phyloP scores from a whole-genome alignment of 1,140 invertebrate genomes.

The Leptoteleia sp. region DNA sequence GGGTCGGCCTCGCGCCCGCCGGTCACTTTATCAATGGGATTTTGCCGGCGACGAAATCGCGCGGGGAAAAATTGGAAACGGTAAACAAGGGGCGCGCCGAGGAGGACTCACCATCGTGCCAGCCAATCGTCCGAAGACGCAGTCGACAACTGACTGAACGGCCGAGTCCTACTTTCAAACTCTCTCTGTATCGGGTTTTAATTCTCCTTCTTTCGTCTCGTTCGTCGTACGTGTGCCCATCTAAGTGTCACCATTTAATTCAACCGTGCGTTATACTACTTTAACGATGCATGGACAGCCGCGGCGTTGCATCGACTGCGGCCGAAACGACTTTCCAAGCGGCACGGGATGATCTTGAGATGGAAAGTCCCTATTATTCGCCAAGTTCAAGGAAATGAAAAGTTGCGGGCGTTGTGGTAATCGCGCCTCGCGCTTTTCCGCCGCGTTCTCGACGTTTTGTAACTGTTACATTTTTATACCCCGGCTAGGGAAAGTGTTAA shows the following conservation, averaged over 20 bases:
- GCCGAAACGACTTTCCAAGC: constrained; percentile 58
- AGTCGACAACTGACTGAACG: constrained; percentile 79
- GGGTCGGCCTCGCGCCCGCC: no score
- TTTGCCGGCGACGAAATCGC: not conserved
- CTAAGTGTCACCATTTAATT: constrained; percentile 64
- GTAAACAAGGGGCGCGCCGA: constrained; percentile 9
- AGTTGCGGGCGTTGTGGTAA: constrained; percentile 52
- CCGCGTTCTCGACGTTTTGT: no score
- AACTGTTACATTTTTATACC: no score
- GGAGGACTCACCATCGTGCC: constrained; percentile 78
- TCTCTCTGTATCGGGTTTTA: constrained; percentile 75
- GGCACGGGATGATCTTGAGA: constrained; percentile 56
- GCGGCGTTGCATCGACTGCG: constrained; percentile 17
- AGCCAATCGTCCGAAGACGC: constrained; percentile 76
- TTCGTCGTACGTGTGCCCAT: constrained; percentile 49
- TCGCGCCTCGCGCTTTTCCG: constrained; percentile 26
- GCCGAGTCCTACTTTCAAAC: constrained; percentile 80
- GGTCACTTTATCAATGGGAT: constrained; percentile 2
- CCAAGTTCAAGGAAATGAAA: constrained; percentile 75
- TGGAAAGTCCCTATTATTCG: constrained; percentile 61
- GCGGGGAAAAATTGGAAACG: not conserved
- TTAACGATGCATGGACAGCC: constrained; percentile 52
- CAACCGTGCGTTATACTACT: constrained; percentile 64
- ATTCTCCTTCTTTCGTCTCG: constrained; percentile 68
- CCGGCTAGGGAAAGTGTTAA: no score